Percentiles rank a stretch among this genome's conserved stretches.
phyloP scores from a whole-genome alignment of 1,140 invertebrate species.

The Samia ricini region DNA sequence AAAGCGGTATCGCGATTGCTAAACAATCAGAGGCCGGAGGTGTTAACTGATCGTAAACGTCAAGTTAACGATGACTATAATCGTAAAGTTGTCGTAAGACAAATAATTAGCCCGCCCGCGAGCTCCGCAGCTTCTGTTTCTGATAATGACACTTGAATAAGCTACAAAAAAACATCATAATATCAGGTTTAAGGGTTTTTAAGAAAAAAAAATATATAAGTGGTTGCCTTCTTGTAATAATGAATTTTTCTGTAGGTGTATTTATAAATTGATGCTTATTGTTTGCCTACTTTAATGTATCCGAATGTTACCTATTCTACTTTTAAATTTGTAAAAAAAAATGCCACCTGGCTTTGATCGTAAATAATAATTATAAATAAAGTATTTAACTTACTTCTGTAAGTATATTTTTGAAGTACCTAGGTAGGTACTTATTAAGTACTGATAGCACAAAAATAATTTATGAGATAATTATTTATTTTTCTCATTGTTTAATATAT shows the following conservation, averaged over 20 bases:
- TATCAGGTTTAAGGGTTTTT: background rate
- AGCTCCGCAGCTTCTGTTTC: slow-evolving; percentile 20
- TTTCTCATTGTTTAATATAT: too few relatives aligned
- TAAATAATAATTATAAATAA: too few relatives aligned
- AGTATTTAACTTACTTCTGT: too few relatives aligned
- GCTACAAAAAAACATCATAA: slow-evolving; percentile 12
- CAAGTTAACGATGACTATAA: slow-evolving; percentile 60
- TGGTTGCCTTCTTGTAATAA: background rate
- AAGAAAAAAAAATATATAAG: background rate
- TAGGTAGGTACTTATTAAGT: too few relatives aligned
- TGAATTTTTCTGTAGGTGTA: background rate
- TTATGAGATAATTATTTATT: too few relatives aligned
- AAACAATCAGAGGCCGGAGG: slow-evolving; percentile 57
- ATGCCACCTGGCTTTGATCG: too few relatives aligned
- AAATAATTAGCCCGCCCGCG: slow-evolving; percentile 55
- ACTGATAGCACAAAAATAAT: too few relatives aligned
- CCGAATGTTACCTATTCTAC: too few relatives aligned
- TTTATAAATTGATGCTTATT: background rate
- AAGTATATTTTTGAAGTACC: too few relatives aligned
- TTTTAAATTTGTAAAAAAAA: too few relatives aligned
- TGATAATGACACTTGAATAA: slow-evolving; percentile 14
- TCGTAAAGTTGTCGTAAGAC: slow-evolving; percentile 73
- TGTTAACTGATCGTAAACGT: slow-evolving; percentile 70
- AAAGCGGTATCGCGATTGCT: slow-evolving; percentile 24
- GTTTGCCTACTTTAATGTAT: too few relatives aligned